A percentile compares a stretch with the other conserved stretches of the same genome.
Conservation (phyloP, 1,140 invertebrate species). For the Araneus ventricosus region DNA sequence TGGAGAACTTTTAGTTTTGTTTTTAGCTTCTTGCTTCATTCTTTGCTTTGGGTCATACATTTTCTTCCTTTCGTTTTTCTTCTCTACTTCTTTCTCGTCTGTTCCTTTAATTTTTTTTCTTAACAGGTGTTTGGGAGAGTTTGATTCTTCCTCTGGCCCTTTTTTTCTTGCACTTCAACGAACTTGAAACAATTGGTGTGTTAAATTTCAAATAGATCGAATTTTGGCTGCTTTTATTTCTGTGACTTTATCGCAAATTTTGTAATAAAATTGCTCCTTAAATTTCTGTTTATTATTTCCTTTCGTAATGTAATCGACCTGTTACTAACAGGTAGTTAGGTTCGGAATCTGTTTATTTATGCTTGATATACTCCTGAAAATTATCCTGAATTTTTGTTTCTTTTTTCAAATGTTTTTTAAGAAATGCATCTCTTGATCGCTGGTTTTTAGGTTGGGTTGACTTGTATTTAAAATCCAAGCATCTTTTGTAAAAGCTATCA, state of each 20-base stretch:
- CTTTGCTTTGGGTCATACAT: background rate
- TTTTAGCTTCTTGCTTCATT: background rate
- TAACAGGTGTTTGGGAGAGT: background rate
- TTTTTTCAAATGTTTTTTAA: no score
- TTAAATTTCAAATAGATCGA: slow-evolving; percentile 28
- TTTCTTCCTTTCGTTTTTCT: background rate
- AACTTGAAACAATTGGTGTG: slow-evolving; percentile 11
- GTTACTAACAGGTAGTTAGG: no score
- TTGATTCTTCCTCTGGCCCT: background rate
- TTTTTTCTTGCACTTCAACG: background rate
- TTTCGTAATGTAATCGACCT: no score
- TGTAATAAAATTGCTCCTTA: no score
- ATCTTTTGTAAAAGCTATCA: no score
- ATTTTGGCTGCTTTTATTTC: background rate
- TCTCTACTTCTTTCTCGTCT: background rate
- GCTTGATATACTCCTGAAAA: no score
- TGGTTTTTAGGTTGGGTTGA: no score
- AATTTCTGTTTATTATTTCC: no score
- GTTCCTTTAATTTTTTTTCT: background rate
- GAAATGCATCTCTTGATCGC: no score
- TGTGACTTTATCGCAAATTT: background rate
- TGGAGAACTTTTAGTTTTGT: slow-evolving; percentile 41
- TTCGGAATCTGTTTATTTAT: no score
- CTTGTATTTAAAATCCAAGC: no score
- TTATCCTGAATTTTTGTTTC: no score